These are phyloP conservation scores for Aramus guarauna DNA, from an alignment of 2,113 vertebrate species.

Conservation along the genomic window DNA sequence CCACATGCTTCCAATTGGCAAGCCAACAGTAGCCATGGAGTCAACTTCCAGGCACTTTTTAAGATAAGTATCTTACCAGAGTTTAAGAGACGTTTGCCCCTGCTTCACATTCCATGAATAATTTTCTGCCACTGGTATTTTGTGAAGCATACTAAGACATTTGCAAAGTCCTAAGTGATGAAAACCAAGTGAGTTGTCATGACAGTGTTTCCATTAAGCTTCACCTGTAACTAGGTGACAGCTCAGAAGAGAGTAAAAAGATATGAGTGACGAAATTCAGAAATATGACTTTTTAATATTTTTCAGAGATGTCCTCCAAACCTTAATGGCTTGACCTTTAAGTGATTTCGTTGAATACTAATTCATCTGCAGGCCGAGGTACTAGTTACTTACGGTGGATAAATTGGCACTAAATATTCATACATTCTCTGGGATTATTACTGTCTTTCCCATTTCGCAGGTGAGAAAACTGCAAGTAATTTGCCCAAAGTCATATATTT, in stretches of 20 bases:
- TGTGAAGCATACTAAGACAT: background rate
- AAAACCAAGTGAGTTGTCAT: background rate
- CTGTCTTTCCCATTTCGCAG: background rate
- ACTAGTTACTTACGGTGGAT: background rate
- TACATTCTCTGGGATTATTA: background rate
- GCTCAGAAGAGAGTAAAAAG: background rate
- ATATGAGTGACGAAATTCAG: background rate
- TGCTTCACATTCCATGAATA: background rate
- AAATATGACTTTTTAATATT: background rate
- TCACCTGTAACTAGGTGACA: background rate
- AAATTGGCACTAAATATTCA: background rate
- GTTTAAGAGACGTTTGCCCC: background rate
- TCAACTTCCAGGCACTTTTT: background rate
- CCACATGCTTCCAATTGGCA: background rate
- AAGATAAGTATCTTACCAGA: background rate
- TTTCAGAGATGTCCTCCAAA: background rate
- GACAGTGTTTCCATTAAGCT: background rate
- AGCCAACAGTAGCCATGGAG: background rate
- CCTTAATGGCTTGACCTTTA: background rate
- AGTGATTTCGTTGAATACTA: background rate
- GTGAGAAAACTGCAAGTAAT: background rate
- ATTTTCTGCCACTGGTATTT: background rate
- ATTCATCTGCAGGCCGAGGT: background rate
- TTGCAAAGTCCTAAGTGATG: background rate
- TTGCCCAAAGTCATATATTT: background rate